Evolutionary conservation across 2,113 vertebrate species (phyloP).

Genomic region (Cheirogaleus medius): DNA sequence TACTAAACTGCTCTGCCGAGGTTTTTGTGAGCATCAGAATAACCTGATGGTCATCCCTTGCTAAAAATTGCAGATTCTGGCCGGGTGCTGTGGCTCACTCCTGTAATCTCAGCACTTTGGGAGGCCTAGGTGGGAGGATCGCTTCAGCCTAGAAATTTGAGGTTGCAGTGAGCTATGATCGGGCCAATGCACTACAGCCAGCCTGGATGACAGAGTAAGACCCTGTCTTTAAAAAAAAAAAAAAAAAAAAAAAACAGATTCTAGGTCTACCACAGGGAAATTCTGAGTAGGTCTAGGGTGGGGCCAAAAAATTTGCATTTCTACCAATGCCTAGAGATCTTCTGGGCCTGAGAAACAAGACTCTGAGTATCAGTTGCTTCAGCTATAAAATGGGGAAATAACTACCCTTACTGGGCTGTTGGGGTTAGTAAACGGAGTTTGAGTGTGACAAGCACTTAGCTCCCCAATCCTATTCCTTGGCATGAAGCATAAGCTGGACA

Average conservation of each 20-base stretch:
- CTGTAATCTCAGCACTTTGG: not conserved
- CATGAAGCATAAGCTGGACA: not conserved
- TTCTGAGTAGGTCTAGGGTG: not conserved
- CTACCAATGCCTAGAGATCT: not conserved
- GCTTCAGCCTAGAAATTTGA: not conserved
- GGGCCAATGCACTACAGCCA: not conserved
- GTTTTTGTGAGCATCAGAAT: not conserved
- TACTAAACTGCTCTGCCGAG: not conserved
- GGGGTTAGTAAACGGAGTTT: not conserved
- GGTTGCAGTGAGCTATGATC: not conserved
- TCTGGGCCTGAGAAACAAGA: not conserved
- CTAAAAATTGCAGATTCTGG: not conserved
- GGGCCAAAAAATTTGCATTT: not conserved
- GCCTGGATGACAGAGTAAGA: not conserved
- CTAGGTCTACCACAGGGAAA: not conserved
- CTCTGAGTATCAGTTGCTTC: not conserved
- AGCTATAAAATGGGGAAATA: conserved; percentile 1
- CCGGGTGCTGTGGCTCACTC: not conserved
- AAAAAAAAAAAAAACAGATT: not conserved
- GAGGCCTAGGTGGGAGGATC: not conserved
- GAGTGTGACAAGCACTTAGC: not conserved
- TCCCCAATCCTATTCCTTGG: not conserved
- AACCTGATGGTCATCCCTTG: not conserved
- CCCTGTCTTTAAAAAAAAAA: not conserved
- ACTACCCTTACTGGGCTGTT: not conserved